Base-by-base conservation (phyloP, 2,113 vertebrate genomes). In the Antechinus stuartii region DNA sequence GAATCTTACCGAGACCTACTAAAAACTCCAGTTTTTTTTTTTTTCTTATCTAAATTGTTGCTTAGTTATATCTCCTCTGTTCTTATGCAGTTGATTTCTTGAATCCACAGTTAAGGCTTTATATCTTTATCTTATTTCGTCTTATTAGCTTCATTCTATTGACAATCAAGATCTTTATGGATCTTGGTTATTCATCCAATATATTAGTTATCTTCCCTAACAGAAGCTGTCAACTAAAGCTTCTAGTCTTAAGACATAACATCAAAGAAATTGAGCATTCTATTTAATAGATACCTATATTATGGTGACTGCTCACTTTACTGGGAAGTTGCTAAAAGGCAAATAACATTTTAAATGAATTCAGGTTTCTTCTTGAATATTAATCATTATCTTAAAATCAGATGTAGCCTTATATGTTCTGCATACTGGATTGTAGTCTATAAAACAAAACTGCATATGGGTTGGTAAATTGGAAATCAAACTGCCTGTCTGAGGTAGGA, bases 401-500 rank as follows among this genome's bases (percentile, higher is more conserved):
- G 35, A 84, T 42, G 19, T 84, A 84, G 22, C 19, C n/a, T 84
- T 19, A 42, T n/a, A 84, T 84, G 19, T 84, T 84, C 68, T 42
- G 16, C 68, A 84, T n/a, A 42, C 47, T 91, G 19, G 84, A 49
- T 42, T 53, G 1, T 35, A 92, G 55, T 68, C 54, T 91, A 57
- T 96, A 94, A 95, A 49, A 14, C 19, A 90, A 95, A 95, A 10
- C 4, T 42, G n/a, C 23, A 84, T 90, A 91, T 23, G 68, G 2
- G 19, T 84, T 84, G 68, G 19, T 23, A 84, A 84, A 50, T 25
- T 94, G 42, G 46, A 93, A 96, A 95, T 49, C 92, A 26, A 2
- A 35, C 30, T 96, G 9, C 89, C 61, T 94, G 93, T 97, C 89
- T 84, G 61, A 94, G 89, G 92, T 56, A 23, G 46, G 84, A 76